phyloP scores from a whole-genome alignment of 2,797 vertebrate species.

The Muscicapa striata region DNA sequence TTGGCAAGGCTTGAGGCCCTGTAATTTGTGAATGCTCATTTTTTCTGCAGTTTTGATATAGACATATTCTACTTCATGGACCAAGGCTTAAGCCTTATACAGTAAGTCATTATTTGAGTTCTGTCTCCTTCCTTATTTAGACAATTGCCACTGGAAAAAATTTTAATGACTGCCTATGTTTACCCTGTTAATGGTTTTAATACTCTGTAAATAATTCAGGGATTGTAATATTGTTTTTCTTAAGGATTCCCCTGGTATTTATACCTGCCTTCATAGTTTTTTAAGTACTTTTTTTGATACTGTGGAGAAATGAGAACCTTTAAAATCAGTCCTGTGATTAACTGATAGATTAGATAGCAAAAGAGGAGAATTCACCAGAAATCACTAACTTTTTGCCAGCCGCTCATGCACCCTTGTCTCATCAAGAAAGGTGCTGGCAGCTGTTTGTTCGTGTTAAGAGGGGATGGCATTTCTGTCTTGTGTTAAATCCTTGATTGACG shows the following conservation, averaged over 20 bases:
- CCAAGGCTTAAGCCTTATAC: background rate
- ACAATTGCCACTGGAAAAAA: background rate
- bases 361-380: background rate
- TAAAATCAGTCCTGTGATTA: background rate
- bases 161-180: background rate
- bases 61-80: background rate
- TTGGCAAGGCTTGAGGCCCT: background rate
- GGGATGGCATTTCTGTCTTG: slow-evolving; percentile 64
- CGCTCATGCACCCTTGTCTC: background rate
- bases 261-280: background rate
- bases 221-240: background rate
- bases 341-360: background rate
- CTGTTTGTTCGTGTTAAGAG: slow-evolving; percentile 67
- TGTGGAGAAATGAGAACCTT: background rate
- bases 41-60: background rate
- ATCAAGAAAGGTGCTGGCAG: slow-evolving; percentile 53
- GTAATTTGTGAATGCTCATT: background rate
- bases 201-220: background rate
- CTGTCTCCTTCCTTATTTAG: background rate
- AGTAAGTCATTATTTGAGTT: background rate
- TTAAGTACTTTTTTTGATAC: background rate
- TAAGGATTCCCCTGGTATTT: background rate
- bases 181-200: background rate
- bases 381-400: slow-evolving; percentile 16
- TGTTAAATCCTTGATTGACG: slow-evolving; percentile 74